Percentiles rank a stretch among this genome's conserved stretches.
Conservation (phyloP, 2,113 vertebrate species). For the Vulpes lagopus region DNA sequence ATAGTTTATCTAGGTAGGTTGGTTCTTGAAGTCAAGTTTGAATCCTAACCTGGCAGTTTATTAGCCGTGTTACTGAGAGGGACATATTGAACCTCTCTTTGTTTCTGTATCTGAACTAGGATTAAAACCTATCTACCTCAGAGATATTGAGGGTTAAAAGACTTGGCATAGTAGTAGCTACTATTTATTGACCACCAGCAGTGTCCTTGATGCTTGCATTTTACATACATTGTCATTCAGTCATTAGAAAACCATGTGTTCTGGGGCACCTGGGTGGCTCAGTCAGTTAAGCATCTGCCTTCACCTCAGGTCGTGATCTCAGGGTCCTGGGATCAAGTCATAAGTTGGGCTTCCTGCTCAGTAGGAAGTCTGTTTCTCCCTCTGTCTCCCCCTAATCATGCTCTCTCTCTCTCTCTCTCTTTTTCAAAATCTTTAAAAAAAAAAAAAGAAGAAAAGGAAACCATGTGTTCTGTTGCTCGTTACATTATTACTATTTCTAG, state of each 20-base stretch:
- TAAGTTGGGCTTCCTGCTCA: background rate
- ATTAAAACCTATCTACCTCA: background rate
- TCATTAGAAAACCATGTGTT: background rate
- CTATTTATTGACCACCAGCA: background rate
- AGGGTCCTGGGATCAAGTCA: background rate
- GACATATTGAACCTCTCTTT: background rate
- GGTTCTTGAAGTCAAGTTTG: constrained; percentile 20
- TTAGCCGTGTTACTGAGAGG: background rate
- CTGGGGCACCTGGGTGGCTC: background rate
- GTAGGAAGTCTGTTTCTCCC: background rate
- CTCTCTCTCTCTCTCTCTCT: background rate
- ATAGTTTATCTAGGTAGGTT: background rate
- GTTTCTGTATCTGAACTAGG: constrained; percentile 38
- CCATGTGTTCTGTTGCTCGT: background rate
- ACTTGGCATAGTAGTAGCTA: background rate
- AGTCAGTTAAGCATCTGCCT: background rate
- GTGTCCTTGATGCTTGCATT: background rate
- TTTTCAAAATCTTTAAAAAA: background rate
- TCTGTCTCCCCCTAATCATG: background rate
- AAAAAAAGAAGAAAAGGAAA: background rate
- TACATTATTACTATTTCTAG: background rate
- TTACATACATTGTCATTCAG: background rate
- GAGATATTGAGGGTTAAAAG: background rate
- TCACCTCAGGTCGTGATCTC: background rate
- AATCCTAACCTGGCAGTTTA: background rate